Evolutionary conservation across 1,140 invertebrate genomes (phyloP), one percentile per base, ranked within the genome.

Genomic region (Orchestia grillus): DNA sequence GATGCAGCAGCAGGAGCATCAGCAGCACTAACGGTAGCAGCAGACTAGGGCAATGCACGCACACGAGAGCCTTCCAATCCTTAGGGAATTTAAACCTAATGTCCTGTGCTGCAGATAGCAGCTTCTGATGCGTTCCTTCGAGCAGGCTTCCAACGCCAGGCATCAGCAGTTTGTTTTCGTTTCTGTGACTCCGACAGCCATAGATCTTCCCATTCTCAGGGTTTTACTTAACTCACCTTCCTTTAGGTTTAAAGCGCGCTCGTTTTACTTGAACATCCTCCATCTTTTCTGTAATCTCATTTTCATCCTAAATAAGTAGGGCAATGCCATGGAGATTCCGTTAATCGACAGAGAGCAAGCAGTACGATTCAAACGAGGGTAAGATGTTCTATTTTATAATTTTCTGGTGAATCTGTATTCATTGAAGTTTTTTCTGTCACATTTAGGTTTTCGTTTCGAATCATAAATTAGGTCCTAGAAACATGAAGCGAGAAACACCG

Each of bases 81-180:
- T 77, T 77, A 36, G 62, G 62, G 62, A 77, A 77, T 77, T 77
- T 77, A 77, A 77, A 77, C 62, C 62, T 77, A 77, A 77, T 77
- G 62, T 77, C 62, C 62, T 36, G 62, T 28, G 62, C 62, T 77
- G 15, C 62, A 77, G 62, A 77, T 77, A 77, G 62, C 62, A 77
- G 62, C 62, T 77, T 77, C 62, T 77, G 62, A 77, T 77, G 62
- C 62, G 1, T 77, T 15, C 62, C 62, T 36, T 28, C 6, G 15
- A 15, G 62, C 62, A 23, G 47, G 62, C 62, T 77, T 36, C 62
- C 62, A 28, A 28, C 28, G 36, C 15, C 62, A 36, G 28, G 62
- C 62, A 77, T 77, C 62, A 77, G 62, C 62, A 77, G 62, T 77
- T 77, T 77, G 62, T 77, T 36, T 28, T 77, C 62, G 62, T 77